These are phyloP conservation scores for Agonum fuliginosum DNA, from an alignment of 2,888 invertebrate genomes.

Conservation along the genomic window DNA sequence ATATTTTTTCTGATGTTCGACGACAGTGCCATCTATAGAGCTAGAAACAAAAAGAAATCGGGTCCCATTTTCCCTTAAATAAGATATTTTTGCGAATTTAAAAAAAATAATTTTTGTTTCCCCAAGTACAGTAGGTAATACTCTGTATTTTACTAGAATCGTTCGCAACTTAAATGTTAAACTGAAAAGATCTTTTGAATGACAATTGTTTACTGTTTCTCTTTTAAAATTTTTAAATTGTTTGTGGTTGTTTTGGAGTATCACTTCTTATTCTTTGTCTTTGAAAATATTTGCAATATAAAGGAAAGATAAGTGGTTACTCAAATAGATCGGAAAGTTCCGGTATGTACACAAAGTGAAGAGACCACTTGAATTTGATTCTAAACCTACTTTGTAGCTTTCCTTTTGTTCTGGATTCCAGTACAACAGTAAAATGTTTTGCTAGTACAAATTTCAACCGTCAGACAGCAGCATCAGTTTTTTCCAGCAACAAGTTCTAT, in stretches of 20 bases:
- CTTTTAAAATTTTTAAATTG: background rate
- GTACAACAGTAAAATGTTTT: background rate
- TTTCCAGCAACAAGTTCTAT: no score
- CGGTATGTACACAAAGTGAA: conserved; percentile 4
- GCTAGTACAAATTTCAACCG: background rate
- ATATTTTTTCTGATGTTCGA: no score
- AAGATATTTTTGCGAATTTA: no score
- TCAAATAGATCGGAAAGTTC: conserved; percentile 20
- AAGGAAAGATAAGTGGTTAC: conserved; percentile 21
- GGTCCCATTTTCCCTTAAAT: no score
- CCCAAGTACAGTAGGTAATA: no score
- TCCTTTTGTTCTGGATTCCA: background rate
- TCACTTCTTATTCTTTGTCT: conserved; percentile 6
- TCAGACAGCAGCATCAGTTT: no score
- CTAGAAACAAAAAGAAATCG: no score
- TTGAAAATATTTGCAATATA: conserved; percentile 31
- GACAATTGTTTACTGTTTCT: background rate
- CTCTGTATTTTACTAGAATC: no score
- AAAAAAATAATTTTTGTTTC: no score
- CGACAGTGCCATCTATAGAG: no score
- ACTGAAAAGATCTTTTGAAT: no score
- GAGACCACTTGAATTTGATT: background rate
- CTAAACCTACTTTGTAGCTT: background rate
- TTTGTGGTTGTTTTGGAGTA: conserved; percentile 3
- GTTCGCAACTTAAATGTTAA: no score